Evolutionary conservation across 2,113 vertebrate genomes (phyloP).

Genomic region (Plecturocebus donacophilus): DNA sequence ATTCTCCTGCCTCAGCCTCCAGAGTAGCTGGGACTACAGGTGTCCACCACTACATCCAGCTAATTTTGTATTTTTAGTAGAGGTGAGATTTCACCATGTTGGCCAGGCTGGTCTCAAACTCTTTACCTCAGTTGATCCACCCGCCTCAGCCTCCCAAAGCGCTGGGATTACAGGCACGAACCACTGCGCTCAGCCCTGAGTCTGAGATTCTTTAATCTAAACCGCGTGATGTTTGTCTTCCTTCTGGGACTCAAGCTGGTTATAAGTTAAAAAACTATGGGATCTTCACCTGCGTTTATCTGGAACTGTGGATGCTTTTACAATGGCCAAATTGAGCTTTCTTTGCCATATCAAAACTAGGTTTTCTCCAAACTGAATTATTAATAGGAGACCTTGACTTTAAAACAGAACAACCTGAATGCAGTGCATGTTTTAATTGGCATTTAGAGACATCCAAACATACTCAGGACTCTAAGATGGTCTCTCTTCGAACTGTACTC

Average conservation of each 20-base stretch:
- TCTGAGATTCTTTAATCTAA: not conserved
- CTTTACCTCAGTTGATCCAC: no score
- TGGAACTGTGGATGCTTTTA: not conserved
- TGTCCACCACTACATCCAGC: no score
- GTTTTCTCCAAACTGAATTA: not conserved
- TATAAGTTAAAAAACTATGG: not conserved
- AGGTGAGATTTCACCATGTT: no score
- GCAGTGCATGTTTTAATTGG: not conserved
- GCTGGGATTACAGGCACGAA: no score
- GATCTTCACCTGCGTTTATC: not conserved
- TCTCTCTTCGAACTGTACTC: not conserved
- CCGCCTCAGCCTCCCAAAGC: no score
- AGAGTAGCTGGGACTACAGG: no score
- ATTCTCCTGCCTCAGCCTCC: no score
- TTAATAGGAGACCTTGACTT: not conserved
- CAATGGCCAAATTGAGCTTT: no score
- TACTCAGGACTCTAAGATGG: not conserved
- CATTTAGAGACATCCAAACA: not conserved
- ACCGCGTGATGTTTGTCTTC: not conserved
- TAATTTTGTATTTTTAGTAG: no score
- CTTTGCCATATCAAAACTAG: not conserved
- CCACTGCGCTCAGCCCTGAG: accelerated
- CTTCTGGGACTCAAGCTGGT: not conserved
- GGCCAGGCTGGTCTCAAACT: no score
- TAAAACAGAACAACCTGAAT: not conserved